These are phyloP conservation scores for Microhierax caerulescens DNA, from an alignment of 2,797 vertebrate genomes.

Conservation along the genomic window DNA sequence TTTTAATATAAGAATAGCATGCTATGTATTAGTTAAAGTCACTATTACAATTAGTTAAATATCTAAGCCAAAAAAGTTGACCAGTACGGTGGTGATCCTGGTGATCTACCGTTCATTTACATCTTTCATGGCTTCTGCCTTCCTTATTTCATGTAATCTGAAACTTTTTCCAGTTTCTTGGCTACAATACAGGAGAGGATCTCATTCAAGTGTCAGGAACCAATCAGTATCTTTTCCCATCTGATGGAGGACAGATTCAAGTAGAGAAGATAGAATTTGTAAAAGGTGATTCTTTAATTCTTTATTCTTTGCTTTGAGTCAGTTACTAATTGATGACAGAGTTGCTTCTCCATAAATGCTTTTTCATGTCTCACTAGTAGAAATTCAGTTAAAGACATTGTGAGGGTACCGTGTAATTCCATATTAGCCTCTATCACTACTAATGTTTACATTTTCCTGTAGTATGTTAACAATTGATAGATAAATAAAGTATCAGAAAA, in stretches of 20 bases:
- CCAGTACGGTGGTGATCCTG: neutral
- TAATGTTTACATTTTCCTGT: neutral
- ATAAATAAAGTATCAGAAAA: neutral
- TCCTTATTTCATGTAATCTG: neutral
- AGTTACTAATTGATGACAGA: neutral
- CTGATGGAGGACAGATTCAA: slow-evolving; percentile 86
- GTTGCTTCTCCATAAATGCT: neutral
- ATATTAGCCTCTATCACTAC: neutral
- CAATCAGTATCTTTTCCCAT: slow-evolving; percentile 81
- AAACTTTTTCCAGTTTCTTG: slow-evolving; percentile 77
- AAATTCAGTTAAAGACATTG: neutral
- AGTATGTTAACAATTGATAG: neutral
- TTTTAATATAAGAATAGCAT: neutral
- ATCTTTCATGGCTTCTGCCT: neutral
- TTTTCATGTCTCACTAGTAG: neutral
- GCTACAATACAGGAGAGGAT: slow-evolving; percentile 83
- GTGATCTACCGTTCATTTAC: neutral
- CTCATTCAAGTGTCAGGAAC: slow-evolving; percentile 83
- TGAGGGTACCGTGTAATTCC: neutral
- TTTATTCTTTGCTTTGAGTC: neutral
- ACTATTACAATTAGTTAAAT: neutral
- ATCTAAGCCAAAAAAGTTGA: neutral
- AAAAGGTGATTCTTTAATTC: slow-evolving; percentile 76
- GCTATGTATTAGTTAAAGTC: neutral
- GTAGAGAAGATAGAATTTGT: slow-evolving; percentile 82